These are phyloP conservation scores for Solenopsis invicta DNA, from an alignment of 1,140 invertebrate genomes.

Conservation along the genomic window DNA sequence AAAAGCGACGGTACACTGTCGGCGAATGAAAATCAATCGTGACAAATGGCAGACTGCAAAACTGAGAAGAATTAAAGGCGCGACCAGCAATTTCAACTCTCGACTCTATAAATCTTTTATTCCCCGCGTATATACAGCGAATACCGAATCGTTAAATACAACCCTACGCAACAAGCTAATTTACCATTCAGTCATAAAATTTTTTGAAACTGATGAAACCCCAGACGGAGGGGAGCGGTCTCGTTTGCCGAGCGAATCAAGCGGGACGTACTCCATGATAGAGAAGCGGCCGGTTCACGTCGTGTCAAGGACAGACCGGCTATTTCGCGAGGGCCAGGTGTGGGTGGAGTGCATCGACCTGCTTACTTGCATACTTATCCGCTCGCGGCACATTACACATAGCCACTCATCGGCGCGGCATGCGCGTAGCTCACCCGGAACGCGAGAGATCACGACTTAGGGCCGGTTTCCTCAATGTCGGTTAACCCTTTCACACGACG, in stretches of 20 bases:
- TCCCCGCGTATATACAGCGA: background rate
- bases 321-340: conserved; percentile 56
- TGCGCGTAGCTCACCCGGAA: conserved; percentile 44
- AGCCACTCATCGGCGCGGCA: conserved; percentile 41
- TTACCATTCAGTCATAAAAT: background rate
- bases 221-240: background rate
- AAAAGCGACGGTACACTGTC: background rate
- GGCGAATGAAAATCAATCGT: background rate
- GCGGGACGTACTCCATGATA: background rate
- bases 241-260: conserved; percentile 31
- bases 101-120: background rate
- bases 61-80: background rate
- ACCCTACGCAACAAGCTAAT: no score
- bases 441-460: conserved; percentile 31
- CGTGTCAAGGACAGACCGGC: conserved; percentile 69
- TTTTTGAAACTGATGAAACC: background rate
- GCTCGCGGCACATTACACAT: conserved; percentile 15
- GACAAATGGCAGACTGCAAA: conserved; percentile 9
- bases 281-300: conserved; percentile 48
- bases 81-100: background rate
- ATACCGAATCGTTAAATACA: background rate
- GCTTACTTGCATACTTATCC: conserved; percentile 64
- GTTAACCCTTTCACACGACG: conserved; percentile 40
- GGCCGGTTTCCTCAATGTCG: conserved; percentile 6
- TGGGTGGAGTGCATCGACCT: conserved; percentile 73